Evolutionary conservation across 1,140 invertebrate genomes (phyloP).

Genomic region (Plutomurus gul): DNA sequence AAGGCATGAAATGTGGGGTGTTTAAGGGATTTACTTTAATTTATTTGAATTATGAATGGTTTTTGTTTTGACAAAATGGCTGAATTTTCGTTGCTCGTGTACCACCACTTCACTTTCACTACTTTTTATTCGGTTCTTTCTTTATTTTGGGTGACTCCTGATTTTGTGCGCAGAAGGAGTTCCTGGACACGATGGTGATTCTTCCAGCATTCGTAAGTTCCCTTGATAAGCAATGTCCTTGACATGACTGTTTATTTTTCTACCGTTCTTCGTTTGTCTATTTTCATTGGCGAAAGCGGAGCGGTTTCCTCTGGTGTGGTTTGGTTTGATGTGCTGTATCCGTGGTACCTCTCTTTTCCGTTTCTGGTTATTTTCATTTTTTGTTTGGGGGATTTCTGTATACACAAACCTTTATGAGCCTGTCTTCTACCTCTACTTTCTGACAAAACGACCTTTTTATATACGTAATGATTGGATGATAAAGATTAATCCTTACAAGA

Average conservation of each 20-base stretch:
- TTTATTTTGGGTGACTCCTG: slow-evolving; percentile 19
- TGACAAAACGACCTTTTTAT: slow-evolving; percentile 6
- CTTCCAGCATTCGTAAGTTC: slow-evolving; percentile 63
- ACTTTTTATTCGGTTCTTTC: slow-evolving; percentile 13
- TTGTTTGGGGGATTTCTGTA: background rate
- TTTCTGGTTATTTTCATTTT: slow-evolving; percentile 17
- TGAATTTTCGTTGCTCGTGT: background rate
- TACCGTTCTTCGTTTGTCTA: slow-evolving; percentile 19
- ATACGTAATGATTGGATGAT: slow-evolving; percentile 11
- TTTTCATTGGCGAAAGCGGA: background rate
- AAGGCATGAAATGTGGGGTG: background rate
- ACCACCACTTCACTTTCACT: slow-evolving; percentile 3
- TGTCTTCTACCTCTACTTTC: background rate
- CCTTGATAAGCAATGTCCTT: background rate
- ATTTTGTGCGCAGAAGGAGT: slow-evolving; percentile 42
- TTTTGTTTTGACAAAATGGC: slow-evolving; percentile 7
- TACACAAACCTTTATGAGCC: no score
- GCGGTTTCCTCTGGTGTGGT: background rate
- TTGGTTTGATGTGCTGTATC: background rate
- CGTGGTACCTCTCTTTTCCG: background rate
- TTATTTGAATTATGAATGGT: background rate
- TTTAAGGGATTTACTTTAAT: background rate
- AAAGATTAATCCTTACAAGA: background rate
- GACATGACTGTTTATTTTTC: background rate
- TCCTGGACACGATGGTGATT: slow-evolving; percentile 61